phyloP scores from a whole-genome alignment of 2,797 vertebrate species.

The Chaetophractus vellerosus region DNA sequence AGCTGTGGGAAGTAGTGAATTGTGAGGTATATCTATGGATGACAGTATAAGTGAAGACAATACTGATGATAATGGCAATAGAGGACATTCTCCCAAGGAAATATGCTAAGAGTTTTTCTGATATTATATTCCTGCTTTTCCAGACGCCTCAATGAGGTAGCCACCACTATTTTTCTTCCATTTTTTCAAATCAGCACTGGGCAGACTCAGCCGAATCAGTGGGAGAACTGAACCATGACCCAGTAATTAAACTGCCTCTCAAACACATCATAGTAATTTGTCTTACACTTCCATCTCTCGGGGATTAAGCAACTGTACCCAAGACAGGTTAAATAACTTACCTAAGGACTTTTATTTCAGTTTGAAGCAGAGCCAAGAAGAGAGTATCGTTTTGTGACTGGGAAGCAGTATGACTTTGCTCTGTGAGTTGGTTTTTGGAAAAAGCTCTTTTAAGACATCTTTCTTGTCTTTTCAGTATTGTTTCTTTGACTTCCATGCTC shows the following conservation, averaged over 20 bases:
- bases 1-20: neutral
- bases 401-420: neutral
- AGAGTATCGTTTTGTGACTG: constrained; percentile 25
- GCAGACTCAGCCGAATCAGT: neutral
- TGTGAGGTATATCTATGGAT: neutral
- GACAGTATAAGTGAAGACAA: fast-evolving
- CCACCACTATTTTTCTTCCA: neutral
- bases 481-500: constrained; percentile 57
- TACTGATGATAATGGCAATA: fast-evolving
- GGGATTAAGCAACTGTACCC: neutral
- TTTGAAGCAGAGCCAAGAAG: neutral
- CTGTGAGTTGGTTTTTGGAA: constrained; percentile 33
- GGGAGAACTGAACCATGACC: neutral
- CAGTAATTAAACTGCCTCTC: neutral
- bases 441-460: neutral
- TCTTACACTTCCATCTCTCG: neutral
- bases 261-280: neutral
- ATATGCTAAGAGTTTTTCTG: neutral
- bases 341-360: neutral
- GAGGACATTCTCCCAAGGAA: neutral
- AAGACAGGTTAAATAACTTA: neutral
- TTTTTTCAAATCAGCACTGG: neutral
- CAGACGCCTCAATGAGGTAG: neutral
- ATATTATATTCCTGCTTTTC: neutral
- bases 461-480: constrained; percentile 24